Conservation (phyloP, 2,113 vertebrate genomes). For the Sarotherodon lohbergeri region DNA sequence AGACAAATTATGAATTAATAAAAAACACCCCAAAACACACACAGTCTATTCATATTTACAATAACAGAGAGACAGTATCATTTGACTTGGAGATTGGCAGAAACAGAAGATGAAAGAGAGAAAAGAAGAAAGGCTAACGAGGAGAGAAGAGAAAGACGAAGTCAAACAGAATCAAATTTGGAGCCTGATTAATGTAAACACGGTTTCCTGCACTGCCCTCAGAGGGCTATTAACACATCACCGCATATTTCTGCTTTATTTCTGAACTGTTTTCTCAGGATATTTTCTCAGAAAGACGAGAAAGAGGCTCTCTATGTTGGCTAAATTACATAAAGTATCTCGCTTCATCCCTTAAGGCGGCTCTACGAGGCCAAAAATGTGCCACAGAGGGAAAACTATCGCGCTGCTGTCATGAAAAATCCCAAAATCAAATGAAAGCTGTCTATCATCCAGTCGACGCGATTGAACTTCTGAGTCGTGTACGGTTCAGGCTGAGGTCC, state of each 20-base stretch:
- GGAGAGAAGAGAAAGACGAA: constrained; percentile 14
- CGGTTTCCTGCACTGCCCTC: constrained; percentile 2
- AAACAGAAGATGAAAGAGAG: neutral
- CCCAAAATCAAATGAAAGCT: constrained; percentile 35
- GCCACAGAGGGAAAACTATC: neutral
- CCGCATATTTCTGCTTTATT: neutral
- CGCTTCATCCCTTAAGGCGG: neutral
- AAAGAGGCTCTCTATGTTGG: neutral
- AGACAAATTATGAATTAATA: constrained; percentile 24
- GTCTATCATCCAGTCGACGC: constrained; percentile 13
- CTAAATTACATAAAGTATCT: neutral
- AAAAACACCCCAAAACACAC: constrained; percentile 20
- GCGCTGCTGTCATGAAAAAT: constrained; percentile 9
- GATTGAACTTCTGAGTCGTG: constrained; percentile 21
- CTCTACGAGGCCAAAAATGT: neutral
- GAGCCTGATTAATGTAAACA: constrained; percentile 34
- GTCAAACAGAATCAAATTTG: constrained; percentile 33
- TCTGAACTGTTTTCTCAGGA: neutral
- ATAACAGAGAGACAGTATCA: neutral
- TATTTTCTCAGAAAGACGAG: neutral
- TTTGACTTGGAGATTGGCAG: constrained; percentile 34
- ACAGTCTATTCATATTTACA: constrained; percentile 13
- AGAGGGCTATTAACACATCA: constrained; percentile 21
- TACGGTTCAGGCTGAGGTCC: constrained; percentile 10
- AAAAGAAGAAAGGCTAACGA: constrained; percentile 8